Percentiles rank a stretch among this genome's conserved stretches.
Conservation (phyloP, 1,140 invertebrate species). For the Potamilus streckersoni region DNA sequence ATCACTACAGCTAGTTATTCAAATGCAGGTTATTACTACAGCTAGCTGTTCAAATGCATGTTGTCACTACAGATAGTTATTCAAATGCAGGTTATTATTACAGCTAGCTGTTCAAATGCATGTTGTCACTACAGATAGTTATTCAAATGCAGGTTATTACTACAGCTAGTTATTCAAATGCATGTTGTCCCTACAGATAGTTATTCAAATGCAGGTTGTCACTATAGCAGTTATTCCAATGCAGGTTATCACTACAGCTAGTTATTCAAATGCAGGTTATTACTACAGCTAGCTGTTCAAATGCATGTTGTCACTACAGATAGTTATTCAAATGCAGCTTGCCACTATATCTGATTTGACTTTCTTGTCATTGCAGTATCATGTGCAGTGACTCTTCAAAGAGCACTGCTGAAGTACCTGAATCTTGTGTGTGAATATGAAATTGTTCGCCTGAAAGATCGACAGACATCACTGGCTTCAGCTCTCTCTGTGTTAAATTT, state of each 20-base stretch:
- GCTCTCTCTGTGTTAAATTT: conserved; percentile 44
- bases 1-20: too few species aligned
- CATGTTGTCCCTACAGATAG: background rate
- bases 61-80: too few species aligned
- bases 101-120: too few species aligned
- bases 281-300: background rate
- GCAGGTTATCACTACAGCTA: background rate
- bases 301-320: background rate
- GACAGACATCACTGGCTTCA: conserved; percentile 34
- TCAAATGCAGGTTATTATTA: too few species aligned
- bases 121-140: background rate
- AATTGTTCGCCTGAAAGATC: conserved; percentile 43
- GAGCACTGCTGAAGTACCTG: conserved; percentile 40
- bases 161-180: background rate
- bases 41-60: too few species aligned
- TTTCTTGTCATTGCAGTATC: conserved; percentile 24
- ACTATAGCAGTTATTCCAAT: background rate
- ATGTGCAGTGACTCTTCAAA: conserved; percentile 21
- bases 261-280: too few species aligned
- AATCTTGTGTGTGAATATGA: conserved; percentile 45
- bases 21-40: too few species aligned
- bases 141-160: background rate
- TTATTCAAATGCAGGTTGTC: background rate
- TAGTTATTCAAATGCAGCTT: background rate
- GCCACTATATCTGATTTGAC: background rate